Evolutionary conservation across 2,797 vertebrate genomes (phyloP).

Genomic region (Peromyscus aztecus): DNA sequence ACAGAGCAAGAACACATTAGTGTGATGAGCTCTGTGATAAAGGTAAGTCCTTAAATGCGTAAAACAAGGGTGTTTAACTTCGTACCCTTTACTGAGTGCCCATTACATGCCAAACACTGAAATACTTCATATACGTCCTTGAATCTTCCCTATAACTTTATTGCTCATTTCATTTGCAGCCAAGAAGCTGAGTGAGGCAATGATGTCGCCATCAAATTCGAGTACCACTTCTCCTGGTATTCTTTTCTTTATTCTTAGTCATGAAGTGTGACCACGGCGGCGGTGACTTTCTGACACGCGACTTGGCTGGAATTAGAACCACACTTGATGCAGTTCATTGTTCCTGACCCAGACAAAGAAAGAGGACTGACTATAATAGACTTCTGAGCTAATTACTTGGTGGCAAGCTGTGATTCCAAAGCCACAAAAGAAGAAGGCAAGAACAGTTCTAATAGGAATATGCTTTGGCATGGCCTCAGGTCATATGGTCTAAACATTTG

Average conservation of each 20-base stretch:
- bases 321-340: slow-evolving; percentile 38
- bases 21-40: neutral
- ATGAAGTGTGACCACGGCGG: neutral
- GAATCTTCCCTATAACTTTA: slow-evolving; percentile 21
- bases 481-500: slow-evolving; percentile 67
- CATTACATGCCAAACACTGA: neutral
- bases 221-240: slow-evolving; percentile 19
- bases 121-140: neutral
- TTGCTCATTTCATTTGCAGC: slow-evolving; percentile 20
- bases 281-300: slow-evolving; percentile 46
- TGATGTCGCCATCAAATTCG: neutral
- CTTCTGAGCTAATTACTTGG: slow-evolving; percentile 68
- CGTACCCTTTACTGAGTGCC: neutral
- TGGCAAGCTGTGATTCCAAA: slow-evolving; percentile 69
- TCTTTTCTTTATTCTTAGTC: neutral
- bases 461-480: slow-evolving; percentile 42
- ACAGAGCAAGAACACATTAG: neutral
- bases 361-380: slow-evolving; percentile 30
- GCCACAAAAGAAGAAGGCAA: slow-evolving; percentile 55
- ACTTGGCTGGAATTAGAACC: slow-evolving; percentile 60
- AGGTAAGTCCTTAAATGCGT: neutral
- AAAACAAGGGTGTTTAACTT: neutral
- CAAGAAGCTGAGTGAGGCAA: neutral
- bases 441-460: slow-evolving; percentile 62
- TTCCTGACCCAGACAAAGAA: slow-evolving; percentile 30